Percentiles rank a stretch among this genome's conserved stretches.
These are phyloP conservation scores for Pogona vitticeps DNA, from an alignment of 2,113 vertebrate genomes.

Conservation along the genomic window DNA sequence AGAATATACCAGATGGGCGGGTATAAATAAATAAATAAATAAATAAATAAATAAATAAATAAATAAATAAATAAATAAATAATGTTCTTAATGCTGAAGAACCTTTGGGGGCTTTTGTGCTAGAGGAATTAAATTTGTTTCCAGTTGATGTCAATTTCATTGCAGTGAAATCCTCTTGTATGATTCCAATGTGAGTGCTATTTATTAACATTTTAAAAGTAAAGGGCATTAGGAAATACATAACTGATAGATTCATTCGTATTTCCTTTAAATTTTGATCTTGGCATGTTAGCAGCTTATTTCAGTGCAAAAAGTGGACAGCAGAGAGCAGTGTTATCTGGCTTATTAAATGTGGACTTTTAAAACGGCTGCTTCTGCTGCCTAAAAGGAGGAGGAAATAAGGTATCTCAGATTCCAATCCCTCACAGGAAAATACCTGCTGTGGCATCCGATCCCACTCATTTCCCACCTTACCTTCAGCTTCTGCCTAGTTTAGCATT, in stretches of 20 bases:
- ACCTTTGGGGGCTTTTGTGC: background rate
- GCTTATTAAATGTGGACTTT: background rate
- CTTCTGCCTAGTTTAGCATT: background rate
- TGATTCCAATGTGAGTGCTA: background rate
- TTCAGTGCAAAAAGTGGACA: conserved; percentile 19
- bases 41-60: too few species aligned
- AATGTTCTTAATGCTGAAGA: background rate
- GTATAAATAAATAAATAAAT: too few species aligned
- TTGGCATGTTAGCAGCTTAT: background rate
- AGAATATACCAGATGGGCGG: too few species aligned
- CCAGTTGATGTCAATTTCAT: background rate
- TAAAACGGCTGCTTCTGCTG: background rate
- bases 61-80: too few species aligned
- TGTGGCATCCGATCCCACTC: background rate
- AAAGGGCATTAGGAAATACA: background rate
- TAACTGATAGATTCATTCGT: background rate
- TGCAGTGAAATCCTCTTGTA: background rate
- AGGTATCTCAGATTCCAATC: background rate
- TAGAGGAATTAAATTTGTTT: background rate
- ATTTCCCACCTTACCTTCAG: background rate
- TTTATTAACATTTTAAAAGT: background rate
- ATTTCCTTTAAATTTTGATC: background rate
- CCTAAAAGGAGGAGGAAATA: background rate
- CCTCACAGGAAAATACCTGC: background rate
- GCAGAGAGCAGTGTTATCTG: conserved; percentile 33